A percentile compares a stretch with the other conserved stretches of the same genome.
Conservation (phyloP, 2,797 vertebrate species). For the Psittacula derbiana region DNA sequence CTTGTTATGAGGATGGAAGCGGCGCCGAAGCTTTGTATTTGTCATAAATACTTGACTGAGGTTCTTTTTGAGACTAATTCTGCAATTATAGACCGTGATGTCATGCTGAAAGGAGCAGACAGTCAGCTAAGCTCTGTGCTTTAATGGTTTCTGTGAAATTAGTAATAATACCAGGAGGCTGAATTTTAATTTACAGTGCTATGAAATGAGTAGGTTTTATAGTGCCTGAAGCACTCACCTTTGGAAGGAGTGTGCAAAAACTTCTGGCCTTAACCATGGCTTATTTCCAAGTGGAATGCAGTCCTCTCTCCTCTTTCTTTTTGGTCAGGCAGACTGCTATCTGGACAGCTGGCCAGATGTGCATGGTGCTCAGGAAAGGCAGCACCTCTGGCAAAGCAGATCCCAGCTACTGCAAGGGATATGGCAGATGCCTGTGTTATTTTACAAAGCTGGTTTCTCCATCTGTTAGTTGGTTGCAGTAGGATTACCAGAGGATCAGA, state of each 20-base stretch:
- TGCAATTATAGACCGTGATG: constrained; percentile 45
- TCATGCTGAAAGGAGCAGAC: constrained; percentile 33
- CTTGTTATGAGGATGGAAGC: background rate
- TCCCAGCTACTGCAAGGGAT: background rate
- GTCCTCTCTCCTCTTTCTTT: background rate
- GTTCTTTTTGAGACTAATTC: constrained; percentile 32
- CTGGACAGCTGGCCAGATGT: constrained; percentile 26
- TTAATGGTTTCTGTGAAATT: constrained; percentile 44
- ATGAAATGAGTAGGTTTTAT: background rate
- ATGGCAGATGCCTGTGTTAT: background rate
- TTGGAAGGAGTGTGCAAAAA: background rate
- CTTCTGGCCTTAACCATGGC: background rate
- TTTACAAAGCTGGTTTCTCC: constrained; percentile 7
- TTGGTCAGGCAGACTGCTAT: background rate
- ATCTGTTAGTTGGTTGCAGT: constrained; percentile 5
- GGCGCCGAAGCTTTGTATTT: constrained; percentile 1
- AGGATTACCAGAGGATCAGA: background rate
- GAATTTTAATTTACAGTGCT: background rate
- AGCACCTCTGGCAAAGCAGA: background rate
- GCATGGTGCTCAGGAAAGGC: background rate
- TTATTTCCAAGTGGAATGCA: background rate
- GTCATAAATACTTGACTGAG: constrained; percentile 15
- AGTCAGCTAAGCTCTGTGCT: constrained; percentile 6
- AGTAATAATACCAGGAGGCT: background rate
- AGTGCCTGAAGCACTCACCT: background rate